Conservation (phyloP, 2,113 vertebrate genomes). For the Mohoua ochrocephala region DNA sequence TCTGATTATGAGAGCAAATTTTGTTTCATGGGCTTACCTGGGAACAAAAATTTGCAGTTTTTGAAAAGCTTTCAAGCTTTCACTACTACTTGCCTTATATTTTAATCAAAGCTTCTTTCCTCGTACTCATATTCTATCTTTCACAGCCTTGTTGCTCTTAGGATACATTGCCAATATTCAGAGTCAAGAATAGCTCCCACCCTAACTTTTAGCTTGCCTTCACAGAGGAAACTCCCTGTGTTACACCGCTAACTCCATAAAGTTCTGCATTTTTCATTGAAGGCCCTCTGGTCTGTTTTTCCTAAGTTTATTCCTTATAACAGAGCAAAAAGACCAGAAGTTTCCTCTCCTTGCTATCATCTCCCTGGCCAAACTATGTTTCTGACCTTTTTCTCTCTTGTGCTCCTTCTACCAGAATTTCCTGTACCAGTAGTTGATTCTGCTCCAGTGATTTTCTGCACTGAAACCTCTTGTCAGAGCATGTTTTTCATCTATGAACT, state of each 20-base stretch:
- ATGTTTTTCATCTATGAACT: not conserved
- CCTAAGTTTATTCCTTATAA: not conserved
- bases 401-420: not conserved
- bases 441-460: not conserved
- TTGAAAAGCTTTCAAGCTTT: too few relatives aligned
- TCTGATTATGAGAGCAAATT: not conserved
- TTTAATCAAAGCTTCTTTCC: not conserved
- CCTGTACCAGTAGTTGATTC: not conserved
- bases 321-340: not conserved
- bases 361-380: not conserved
- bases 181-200: not conserved
- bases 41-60: not conserved
- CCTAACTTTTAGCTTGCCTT: not conserved
- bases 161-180: not conserved
- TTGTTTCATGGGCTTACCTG: not conserved
- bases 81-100: not conserved
- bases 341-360: not conserved
- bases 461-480: not conserved
- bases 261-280: not conserved
- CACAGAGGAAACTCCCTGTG: not conserved
- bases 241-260: not conserved
- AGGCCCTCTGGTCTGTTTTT: not conserved
- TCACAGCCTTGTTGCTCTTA: not conserved
- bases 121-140: not conserved
- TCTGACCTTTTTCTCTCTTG: not conserved